phyloP scores from a whole-genome alignment of 2,797 vertebrate genomes.

The Lepus oiostolus region DNA sequence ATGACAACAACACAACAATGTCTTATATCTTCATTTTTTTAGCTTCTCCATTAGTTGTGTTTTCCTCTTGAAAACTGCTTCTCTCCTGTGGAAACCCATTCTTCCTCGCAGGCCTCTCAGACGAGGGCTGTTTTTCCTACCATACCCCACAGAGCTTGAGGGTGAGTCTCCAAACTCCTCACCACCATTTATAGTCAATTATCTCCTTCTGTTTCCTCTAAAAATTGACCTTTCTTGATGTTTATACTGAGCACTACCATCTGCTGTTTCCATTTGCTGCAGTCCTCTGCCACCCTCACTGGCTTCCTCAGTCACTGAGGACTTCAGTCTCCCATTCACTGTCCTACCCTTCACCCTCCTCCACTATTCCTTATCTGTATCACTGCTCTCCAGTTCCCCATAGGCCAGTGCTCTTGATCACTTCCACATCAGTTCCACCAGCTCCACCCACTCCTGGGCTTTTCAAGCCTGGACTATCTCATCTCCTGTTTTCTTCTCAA shows the following conservation, averaged over 20 bases:
- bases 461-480: neutral
- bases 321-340: neutral
- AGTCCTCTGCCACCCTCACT: neutral
- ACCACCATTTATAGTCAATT: neutral
- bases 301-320: neutral
- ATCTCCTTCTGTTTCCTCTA: neutral
- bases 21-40: neutral
- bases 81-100: neutral
- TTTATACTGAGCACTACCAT: neutral
- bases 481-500: neutral
- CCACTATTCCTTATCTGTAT: neutral
- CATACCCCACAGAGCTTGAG: neutral
- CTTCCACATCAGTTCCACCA: neutral
- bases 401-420: neutral
- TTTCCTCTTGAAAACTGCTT: neutral
- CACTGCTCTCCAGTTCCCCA: neutral
- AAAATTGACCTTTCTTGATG: neutral
- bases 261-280: neutral
- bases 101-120: neutral
- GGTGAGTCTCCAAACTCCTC: neutral
- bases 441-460: rapidly evolving
- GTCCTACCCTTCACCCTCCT: neutral
- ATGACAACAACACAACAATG: neutral
- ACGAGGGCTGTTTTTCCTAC: neutral
- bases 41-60: neutral